Evolutionary conservation across 2,888 invertebrate species (phyloP), one percentile per base, ranked within the genome.

Genomic region (Drosophila infuscata): DNA sequence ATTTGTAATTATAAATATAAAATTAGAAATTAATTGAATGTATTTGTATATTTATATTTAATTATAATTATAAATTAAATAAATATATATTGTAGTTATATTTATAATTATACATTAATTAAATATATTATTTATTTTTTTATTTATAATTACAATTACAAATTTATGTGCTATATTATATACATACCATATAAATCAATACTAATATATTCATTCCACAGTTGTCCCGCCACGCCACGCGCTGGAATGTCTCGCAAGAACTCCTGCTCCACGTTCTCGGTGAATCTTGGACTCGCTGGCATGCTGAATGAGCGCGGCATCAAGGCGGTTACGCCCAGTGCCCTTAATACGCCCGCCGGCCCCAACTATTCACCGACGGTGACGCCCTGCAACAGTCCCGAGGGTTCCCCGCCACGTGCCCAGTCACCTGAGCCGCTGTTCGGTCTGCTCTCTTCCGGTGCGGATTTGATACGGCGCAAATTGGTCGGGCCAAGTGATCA

Each of bases 321-420:
- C 70, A 95, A 95, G 92, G 96, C 96, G 17, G 95, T 95, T 1
- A 96, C 96, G n/a, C 95, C 96, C 7, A 95, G 95, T 52, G 95
- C 95, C 49, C 92, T 95, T 1, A 94, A 95, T 79, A 95, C 96
- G 6, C 96, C 96, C 9, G 94, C 94, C 51, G 95, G 95, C 35
- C 94, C 94, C 3, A 94, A 94, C 76, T 97, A 95, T 92, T 95
- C 96, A 9, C 97, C 97, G 5, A 97, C 97, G 0, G 97, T 97
- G 9, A 98, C 98, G 8, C 98, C 98, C 2, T 96, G 97, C 91
- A 98, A 98, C 92, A 97, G 97, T 91, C 97, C 97, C 61, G 92
- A 92, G 54, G 94, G 94, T 17, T 95, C 96, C 0, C 96, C 96
- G 11, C 94, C 95, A 20, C 94, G 94, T 25, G 91, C 91, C n/a